Evolutionary conservation across 1,140 invertebrate genomes (phyloP).

Genomic region (Tribolium castaneum): DNA sequence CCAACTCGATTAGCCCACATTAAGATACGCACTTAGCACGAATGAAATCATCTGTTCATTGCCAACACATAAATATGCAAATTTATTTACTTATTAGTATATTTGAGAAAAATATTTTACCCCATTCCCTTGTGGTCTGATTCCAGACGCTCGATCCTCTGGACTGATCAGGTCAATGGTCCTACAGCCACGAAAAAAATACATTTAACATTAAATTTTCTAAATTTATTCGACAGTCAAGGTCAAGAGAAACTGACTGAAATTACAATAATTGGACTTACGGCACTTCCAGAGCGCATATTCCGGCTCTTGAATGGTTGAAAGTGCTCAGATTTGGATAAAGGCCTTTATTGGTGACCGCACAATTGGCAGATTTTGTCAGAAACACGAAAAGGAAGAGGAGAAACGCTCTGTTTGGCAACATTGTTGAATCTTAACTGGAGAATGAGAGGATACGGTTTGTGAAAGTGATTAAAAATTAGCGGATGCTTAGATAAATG

Average conservation of each 20-base stretch:
- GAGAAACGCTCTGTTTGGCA: constrained; percentile 15
- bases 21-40: not conserved
- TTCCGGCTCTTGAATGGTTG: constrained; percentile 44
- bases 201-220: constrained; percentile 11
- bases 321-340: constrained; percentile 1
- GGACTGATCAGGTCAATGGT: constrained; percentile 58
- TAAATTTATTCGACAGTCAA: constrained; percentile 1
- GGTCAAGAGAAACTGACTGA: not conserved
- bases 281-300: constrained; percentile 55
- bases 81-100: not conserved
- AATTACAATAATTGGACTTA: constrained; percentile 43
- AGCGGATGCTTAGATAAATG: not conserved
- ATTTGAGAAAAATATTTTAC: constrained; percentile 34
- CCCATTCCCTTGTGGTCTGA: constrained; percentile 56
- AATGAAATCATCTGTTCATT: constrained; percentile 12
- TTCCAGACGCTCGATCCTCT: constrained; percentile 49
- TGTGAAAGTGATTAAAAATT: not conserved
- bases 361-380: not conserved
- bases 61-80: not conserved
- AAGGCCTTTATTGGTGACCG: not conserved
- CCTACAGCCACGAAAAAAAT: constrained; percentile 47
- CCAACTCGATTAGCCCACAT: not conserved
- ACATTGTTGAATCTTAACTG: constrained; percentile 21
- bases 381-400: constrained; percentile 1
- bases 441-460: not conserved